Evolutionary conservation across 1,140 invertebrate species (phyloP), one percentile per base, ranked within the genome.

Genomic region (Anastrepha obliqua): DNA sequence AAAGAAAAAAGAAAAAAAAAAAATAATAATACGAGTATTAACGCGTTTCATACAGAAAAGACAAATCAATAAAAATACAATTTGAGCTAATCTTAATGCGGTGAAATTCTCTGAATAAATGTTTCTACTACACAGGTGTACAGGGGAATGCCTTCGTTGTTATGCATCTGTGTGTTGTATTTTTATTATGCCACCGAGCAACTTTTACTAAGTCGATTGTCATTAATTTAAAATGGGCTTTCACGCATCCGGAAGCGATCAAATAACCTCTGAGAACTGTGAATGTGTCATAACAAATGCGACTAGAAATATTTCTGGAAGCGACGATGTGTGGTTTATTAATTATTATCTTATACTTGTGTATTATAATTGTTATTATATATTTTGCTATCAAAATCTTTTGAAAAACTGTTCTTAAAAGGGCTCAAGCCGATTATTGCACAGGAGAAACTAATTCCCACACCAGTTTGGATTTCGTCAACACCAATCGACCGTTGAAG

Each of bases 41-140:
- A 55, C 51, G 51, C 51, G 11, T 55, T 55, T 55, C 51, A 55
- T 11, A 11, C 11, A 55, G 6, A 8, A 55, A 62, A 62, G 5
- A 62, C 60, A 62, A 62, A 62, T 29, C 64, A 65, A 67, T 67
- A 67, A 67, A 67, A 67, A 13, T 67, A 67, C 6, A 67, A 67
- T 1, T 42, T 67, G 2, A 11, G 13, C 64, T 67, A 67, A 64
- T 67, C 64, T 67, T 67, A 67, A 67, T 39, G 9, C 29, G 64
- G 11, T 20, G 8, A 20, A 67, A 67, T 67, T 42, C 8, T 67
- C 39, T 11, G 29, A 67, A 42, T 67, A 67, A 20, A 39, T 39
- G 64, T 20, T 39, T 8, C 29, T 29, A 29, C 29, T 29, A 29
- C 29, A 29, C 51, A 55, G 11, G 6, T 55, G 11, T 55, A 55